phyloP scores from a whole-genome alignment of 2,888 invertebrate species.

The Agrotis clavis region DNA sequence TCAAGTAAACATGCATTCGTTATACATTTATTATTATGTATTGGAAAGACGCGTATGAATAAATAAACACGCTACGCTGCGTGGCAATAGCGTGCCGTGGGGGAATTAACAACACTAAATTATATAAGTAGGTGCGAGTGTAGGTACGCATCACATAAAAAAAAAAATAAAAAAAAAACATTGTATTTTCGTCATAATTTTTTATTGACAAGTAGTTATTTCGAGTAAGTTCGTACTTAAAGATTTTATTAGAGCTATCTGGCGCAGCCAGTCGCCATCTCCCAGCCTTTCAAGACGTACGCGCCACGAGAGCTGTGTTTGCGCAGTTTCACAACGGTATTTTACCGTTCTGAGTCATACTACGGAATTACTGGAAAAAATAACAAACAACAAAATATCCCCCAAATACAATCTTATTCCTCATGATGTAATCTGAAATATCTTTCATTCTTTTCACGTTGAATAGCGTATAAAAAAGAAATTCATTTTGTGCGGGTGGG shows the following conservation, averaged over 20 bases:
- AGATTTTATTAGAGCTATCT: conserved; percentile 29
- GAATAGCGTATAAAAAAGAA: conserved; percentile 47
- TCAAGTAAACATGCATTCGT: conserved; percentile 35
- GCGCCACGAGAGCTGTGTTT: conserved; percentile 3
- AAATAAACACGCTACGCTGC: conserved; percentile 30
- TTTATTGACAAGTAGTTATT: conserved; percentile 13
- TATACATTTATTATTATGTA: conserved; percentile 32
- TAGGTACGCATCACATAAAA: conserved; percentile 27
- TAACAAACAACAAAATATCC: conserved; percentile 19
- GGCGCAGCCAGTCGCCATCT: conserved; percentile 1
- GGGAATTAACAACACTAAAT: conserved; percentile 44
- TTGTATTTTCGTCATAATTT: conserved; percentile 34
- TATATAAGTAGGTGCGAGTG: conserved; percentile 34
- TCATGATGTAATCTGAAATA: conserved; percentile 48
- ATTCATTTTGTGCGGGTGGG: conserved; percentile 51
- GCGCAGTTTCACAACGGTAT: background rate
- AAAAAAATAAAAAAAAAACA: conserved; percentile 35
- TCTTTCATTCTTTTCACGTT: conserved; percentile 49
- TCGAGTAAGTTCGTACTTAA: conserved; percentile 16
- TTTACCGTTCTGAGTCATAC: background rate
- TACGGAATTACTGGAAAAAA: conserved; percentile 20
- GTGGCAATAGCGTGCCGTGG: background rate
- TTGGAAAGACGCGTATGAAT: conserved; percentile 43
- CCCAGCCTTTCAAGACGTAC: background rate
- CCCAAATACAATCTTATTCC: conserved; percentile 32